These are phyloP conservation scores for Uloborus plumipes DNA, from an alignment of 2,888 invertebrate species.

Conservation along the genomic window DNA sequence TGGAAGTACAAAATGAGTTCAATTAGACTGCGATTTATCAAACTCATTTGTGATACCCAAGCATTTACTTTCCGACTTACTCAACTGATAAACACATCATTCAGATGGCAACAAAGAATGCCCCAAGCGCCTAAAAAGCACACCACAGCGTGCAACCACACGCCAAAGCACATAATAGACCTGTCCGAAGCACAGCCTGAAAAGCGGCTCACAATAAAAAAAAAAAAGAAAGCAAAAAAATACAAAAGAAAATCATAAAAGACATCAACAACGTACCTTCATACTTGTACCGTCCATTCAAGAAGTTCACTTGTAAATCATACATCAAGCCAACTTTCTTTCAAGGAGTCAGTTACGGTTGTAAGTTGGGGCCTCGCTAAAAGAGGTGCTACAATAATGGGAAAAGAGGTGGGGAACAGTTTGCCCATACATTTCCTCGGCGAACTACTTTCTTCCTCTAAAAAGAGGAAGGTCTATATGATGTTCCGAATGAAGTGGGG, in stretches of 20 bases:
- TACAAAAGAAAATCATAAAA: constrained; percentile 16
- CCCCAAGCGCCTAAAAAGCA: constrained; percentile 19
- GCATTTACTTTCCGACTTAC: no score
- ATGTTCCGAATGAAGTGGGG: constrained; percentile 33
- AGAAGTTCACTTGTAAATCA: constrained; percentile 55
- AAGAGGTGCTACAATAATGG: constrained; percentile 8
- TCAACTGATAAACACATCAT: constrained; percentile 6
- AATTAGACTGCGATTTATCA: not conserved
- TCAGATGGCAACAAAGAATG: constrained; percentile 1
- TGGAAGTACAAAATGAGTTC: no score
- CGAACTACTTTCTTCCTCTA: constrained; percentile 1
- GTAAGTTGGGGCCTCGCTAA: constrained; percentile 7
- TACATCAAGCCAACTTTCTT: constrained; percentile 34
- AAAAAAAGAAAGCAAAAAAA: constrained; percentile 15
- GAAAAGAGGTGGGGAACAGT: constrained; percentile 8
- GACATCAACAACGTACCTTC: constrained; percentile 44
- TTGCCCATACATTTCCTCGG: constrained; percentile 11
- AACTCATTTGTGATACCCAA: not conserved
- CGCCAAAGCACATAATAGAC: constrained; percentile 37
- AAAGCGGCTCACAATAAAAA: constrained; percentile 9
- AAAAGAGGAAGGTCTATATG: constrained; percentile 12
- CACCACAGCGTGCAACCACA: constrained; percentile 22
- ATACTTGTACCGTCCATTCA: constrained; percentile 42
- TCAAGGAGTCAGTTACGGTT: constrained; percentile 21
- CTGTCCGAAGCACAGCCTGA: constrained; percentile 13